phyloP scores from a whole-genome alignment of 2,113 vertebrate species.

The Delphinus delphis region DNA sequence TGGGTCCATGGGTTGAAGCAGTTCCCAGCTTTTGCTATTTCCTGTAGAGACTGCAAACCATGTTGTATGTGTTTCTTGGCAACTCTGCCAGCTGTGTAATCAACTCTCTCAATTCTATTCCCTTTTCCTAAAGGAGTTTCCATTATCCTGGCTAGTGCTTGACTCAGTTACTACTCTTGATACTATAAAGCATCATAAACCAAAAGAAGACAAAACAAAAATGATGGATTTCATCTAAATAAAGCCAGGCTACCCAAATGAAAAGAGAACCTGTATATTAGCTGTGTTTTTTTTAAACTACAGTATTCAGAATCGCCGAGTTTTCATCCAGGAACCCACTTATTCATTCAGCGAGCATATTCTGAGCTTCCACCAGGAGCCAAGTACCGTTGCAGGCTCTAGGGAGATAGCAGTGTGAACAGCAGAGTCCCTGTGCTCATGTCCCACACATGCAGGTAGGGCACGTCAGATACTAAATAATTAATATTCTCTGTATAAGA shows the following conservation, averaged over 20 bases:
- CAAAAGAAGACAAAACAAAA: neutral
- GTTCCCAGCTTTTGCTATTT: neutral
- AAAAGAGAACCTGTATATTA: neutral
- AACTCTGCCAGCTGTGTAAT: neutral
- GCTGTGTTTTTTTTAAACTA: neutral
- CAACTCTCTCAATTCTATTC: neutral
- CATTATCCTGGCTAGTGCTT: neutral
- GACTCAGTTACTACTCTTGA: neutral
- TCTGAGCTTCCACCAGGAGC: neutral
- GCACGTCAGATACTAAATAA: neutral
- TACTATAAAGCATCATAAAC: no score
- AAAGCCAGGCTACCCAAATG: neutral
- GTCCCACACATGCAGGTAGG: neutral
- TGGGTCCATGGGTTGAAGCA: neutral
- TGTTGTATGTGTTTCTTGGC: neutral
- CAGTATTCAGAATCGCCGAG: neutral
- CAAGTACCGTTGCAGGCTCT: no score
- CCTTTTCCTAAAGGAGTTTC: neutral
- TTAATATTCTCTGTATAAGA: no score
- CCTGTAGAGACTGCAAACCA: neutral
- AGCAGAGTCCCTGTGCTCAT: neutral
- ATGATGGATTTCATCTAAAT: neutral
- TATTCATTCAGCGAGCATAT: neutral
- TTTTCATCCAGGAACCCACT: neutral
- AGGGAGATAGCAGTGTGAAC: neutral